phyloP scores from a whole-genome alignment of 1,140 invertebrate genomes.

The Aphis craccivora region DNA sequence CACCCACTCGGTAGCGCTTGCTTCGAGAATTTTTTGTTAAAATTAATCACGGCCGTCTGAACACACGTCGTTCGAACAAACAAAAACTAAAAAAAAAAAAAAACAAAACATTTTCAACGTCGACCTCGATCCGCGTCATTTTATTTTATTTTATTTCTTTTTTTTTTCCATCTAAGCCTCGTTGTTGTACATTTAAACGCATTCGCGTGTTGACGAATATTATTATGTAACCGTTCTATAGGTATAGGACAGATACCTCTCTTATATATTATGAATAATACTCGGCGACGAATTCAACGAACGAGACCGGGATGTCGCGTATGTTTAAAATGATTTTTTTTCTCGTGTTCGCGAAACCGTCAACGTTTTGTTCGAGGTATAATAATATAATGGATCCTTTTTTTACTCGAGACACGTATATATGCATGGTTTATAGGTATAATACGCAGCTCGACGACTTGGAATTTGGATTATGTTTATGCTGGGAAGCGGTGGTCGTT shows the following conservation, averaged over 20 bases:
- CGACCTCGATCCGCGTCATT: conserved; percentile 24
- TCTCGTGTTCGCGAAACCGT: not conserved
- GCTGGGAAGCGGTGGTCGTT: not conserved
- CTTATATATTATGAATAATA: conserved; percentile 5
- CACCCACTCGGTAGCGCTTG: not conserved
- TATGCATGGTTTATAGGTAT: not conserved
- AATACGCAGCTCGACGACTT: not conserved
- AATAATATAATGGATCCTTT: not conserved
- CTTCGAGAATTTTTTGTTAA: not conserved
- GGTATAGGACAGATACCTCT: not conserved
- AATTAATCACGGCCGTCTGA: conserved; percentile 36
- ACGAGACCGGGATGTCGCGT: not conserved
- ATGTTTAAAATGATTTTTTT: not conserved
- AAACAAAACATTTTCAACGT: not conserved
- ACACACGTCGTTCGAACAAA: not conserved
- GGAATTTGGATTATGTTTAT: conserved; percentile 32
- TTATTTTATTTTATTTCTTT: not conserved
- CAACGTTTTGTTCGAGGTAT: not conserved
- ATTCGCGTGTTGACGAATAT: conserved; percentile 19
- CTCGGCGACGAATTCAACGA: not conserved
- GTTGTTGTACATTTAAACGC: not conserved
- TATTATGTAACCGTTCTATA: not conserved
- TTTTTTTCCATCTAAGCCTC: not conserved
- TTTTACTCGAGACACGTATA: not conserved
- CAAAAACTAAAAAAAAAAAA: not conserved